Conservation (phyloP, 2,113 vertebrate species). For the Anarrhichthys ocellatus region DNA sequence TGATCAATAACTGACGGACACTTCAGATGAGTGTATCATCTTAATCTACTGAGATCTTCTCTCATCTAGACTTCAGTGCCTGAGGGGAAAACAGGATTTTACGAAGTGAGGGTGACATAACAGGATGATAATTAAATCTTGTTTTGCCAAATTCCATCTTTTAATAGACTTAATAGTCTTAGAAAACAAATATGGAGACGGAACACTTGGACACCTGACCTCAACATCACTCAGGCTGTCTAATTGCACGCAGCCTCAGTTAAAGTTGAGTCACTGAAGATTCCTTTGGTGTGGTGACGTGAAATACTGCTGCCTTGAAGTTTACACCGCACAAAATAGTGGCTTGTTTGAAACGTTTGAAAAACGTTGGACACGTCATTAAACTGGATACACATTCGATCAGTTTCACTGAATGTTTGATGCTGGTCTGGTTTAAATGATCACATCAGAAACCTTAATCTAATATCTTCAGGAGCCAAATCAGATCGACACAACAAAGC, state of each 20-base stretch:
- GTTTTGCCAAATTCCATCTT: not conserved
- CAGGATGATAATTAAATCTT: not conserved
- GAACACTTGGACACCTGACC: not conserved
- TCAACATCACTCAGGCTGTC: conserved; percentile 38
- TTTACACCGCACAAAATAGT: not conserved
- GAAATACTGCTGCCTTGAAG: not conserved
- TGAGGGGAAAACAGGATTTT: not conserved
- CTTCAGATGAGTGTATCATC: not conserved
- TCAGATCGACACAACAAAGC: not conserved
- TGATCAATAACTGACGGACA: not conserved
- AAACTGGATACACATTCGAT: not conserved
- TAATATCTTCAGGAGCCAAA: not conserved
- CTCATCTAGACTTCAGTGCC: not conserved
- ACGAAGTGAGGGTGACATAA: not conserved
- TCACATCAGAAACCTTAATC: not conserved
- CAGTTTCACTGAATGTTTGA: not conserved
- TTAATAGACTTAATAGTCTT: not conserved
- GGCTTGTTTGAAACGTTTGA: not conserved
- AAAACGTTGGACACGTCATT: not conserved
- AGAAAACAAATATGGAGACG: not conserved
- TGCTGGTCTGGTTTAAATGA: not conserved
- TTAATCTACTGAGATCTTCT: not conserved
- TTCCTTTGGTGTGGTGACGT: conserved; percentile 4
- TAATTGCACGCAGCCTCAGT: conserved; percentile 21
- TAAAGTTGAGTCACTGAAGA: not conserved